Base-by-base conservation (phyloP, 2,113 vertebrate species). In the Corynorhinus townsendii region DNA sequence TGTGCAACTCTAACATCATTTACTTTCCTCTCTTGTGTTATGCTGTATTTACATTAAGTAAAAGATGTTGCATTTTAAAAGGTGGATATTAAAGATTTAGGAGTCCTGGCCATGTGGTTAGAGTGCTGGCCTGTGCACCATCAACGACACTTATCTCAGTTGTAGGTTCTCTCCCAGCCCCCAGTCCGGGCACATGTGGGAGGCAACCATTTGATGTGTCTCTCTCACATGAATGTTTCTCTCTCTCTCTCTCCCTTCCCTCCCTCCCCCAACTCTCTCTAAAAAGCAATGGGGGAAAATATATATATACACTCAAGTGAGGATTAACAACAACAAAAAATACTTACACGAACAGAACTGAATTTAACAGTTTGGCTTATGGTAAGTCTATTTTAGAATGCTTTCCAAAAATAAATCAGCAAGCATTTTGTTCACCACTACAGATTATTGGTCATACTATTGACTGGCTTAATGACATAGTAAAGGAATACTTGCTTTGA, bases 401-500 rank as follows among this genome's bases (percentile, higher is more conserved):
- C 97, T 94, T 71, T 33, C 20, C 2, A 35, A 69, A 71, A 79
- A 92, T 96, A 95, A 90, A 95, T 96, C 95, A 85, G 96, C 95
- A 97, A 97, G 86, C 91, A 83, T 97, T 96, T 92, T 97, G 94
- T 98, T 98, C 98, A 98, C 98, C 98, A 97, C 90, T 93, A 97
- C 97, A 98, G 98, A 98, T 98, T 99, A 98, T 98, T 98, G 98
- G 98, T 98, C 98, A 98, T 98, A 97, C 98, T 98, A 98, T 97
- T 98, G 98, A 98, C 98, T 98, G 98, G 97, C 98, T 98, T 98
- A 98, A 98, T 98, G 98, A 99, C 98, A 98, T 95, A 98, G 99
- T 99, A 99, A 99, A 99, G 99, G 99, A 99, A 99, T 99, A 99
- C 99, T 99, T 99, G 99, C 99, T 99, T 99, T 98, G 98, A 99